These are phyloP conservation scores for Chelidonichthys spinosus DNA, from an alignment of 2,797 vertebrate genomes.

Conservation along the genomic window DNA sequence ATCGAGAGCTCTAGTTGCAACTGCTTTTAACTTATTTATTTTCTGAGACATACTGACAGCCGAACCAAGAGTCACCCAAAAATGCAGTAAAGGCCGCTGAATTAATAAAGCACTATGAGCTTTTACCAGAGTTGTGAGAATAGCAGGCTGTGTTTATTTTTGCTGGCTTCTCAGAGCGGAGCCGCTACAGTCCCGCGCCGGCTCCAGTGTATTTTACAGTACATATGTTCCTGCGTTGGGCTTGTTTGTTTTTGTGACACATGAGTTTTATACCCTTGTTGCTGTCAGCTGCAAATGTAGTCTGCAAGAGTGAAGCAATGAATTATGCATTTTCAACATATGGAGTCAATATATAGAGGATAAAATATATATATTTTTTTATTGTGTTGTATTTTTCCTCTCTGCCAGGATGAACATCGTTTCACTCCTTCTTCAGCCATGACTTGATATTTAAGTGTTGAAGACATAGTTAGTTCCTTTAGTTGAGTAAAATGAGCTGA, in stretches of 20 bases:
- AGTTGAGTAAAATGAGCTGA: neutral
- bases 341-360: conserved; percentile 25
- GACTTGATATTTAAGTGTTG: neutral
- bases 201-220: conserved; percentile 57
- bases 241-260: conserved; percentile 66
- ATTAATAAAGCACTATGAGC: conserved; percentile 73
- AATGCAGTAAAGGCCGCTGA: conserved; percentile 65
- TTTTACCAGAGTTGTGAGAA: conserved; percentile 69
- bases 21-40: conserved; percentile 69
- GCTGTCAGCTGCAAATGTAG: conserved; percentile 39
- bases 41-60: conserved; percentile 60
- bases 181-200: conserved; percentile 33
- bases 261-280: conserved; percentile 51
- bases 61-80: conserved; percentile 50
- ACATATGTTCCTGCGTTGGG: conserved; percentile 53
- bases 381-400: conserved; percentile 4
- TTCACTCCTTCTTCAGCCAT: conserved; percentile 8
- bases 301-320: conserved; percentile 20
- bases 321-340: conserved; percentile 49
- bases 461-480: neutral
- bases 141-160: conserved; percentile 64
- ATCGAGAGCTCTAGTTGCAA: conserved; percentile 38
- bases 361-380: conserved; percentile 38
- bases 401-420: conserved; percentile 18
- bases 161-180: conserved; percentile 45